These are phyloP conservation scores for Pachypanchax playfairii DNA, from an alignment of 2,113 vertebrate species.

Conservation along the genomic window DNA sequence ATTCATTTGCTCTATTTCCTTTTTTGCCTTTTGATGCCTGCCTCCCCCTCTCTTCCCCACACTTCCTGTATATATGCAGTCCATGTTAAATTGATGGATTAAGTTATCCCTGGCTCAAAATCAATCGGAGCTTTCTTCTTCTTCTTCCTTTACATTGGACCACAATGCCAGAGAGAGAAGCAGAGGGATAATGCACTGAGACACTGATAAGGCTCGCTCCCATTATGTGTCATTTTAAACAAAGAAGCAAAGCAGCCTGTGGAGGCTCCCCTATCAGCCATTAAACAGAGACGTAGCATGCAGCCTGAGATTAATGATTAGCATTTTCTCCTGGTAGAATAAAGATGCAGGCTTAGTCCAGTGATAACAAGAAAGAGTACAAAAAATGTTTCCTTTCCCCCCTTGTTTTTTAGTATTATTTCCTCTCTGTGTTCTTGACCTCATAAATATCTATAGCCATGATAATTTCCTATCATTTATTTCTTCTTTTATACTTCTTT, in stretches of 20 bases:
- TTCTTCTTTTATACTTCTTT: neutral
- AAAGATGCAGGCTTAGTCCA: slow-evolving; percentile 79
- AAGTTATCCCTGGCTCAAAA: slow-evolving; percentile 92
- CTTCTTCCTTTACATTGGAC: slow-evolving; percentile 83
- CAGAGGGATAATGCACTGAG: slow-evolving; percentile 85
- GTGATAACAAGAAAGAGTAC: slow-evolving; percentile 81
- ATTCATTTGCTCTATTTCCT: slow-evolving; percentile 6
- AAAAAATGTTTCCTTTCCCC: slow-evolving; percentile 49
- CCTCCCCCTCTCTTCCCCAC: slow-evolving; percentile 12
- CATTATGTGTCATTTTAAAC: slow-evolving; percentile 98
- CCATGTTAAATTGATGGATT: slow-evolving; percentile 98
- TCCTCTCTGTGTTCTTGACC: slow-evolving; percentile 25
- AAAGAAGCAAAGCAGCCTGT: slow-evolving; percentile 90
- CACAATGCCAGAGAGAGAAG: slow-evolving; percentile 22
- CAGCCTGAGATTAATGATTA: slow-evolving; percentile 93
- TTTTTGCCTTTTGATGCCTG: slow-evolving; percentile 63
- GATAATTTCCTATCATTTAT: slow-evolving; percentile 13
- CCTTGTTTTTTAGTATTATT: slow-evolving; percentile 30
- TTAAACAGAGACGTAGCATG: slow-evolving; percentile 91
- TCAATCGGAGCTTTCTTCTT: slow-evolving; percentile 86
- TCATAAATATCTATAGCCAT: slow-evolving; percentile 42
- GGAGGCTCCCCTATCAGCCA: slow-evolving; percentile 93
- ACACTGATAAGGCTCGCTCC: slow-evolving; percentile 91
- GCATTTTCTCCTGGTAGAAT: slow-evolving; percentile 83
- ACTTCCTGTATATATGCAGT: slow-evolving; percentile 90